phyloP scores from a whole-genome alignment of 2,797 vertebrate species.

The Aulostomus chinensis region DNA sequence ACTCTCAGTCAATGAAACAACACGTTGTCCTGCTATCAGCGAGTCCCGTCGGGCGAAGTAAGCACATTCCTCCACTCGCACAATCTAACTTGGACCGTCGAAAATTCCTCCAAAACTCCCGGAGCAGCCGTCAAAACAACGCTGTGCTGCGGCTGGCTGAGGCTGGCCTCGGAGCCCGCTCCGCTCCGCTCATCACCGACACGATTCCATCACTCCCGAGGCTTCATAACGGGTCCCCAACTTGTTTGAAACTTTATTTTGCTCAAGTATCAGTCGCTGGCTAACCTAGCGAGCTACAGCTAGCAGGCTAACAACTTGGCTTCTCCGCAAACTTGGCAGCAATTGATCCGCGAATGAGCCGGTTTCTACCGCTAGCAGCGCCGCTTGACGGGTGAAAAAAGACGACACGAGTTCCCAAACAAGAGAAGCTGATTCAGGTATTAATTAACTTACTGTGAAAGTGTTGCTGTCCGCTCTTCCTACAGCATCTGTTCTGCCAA shows the following conservation, averaged over 20 bases:
- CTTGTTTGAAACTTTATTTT: slow-evolving; percentile 60
- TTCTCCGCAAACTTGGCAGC: slow-evolving; percentile 36
- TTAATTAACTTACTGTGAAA: slow-evolving; percentile 65
- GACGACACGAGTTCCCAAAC: not conserved
- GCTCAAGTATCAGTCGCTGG: slow-evolving; percentile 33
- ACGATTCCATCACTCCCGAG: not conserved
- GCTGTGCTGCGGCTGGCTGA: rapidly evolving
- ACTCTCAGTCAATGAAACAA: too few relatives aligned
- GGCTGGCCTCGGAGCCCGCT: rapidly evolving
- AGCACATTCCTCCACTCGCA: slow-evolving; percentile 73
- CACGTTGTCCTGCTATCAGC: too few relatives aligned
- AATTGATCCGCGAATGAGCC: not conserved
- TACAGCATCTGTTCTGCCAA: slow-evolving; percentile 68
- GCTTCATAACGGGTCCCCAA: not conserved
- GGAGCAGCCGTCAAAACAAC: not conserved
- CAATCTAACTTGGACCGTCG: slow-evolving; percentile 60
- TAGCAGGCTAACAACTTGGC: slow-evolving; percentile 33
- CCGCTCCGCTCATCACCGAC: not conserved
- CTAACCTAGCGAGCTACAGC: slow-evolving; percentile 30
- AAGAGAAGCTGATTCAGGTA: not conserved
- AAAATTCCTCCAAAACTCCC: slow-evolving; percentile 14
- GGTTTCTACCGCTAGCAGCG: not conserved
- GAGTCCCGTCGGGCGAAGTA: not conserved
- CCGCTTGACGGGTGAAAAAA: not conserved
- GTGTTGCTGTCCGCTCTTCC: slow-evolving; percentile 44